Conservation (phyloP, 2,888 invertebrate genomes). For the Mythimna albipuncta region DNA sequence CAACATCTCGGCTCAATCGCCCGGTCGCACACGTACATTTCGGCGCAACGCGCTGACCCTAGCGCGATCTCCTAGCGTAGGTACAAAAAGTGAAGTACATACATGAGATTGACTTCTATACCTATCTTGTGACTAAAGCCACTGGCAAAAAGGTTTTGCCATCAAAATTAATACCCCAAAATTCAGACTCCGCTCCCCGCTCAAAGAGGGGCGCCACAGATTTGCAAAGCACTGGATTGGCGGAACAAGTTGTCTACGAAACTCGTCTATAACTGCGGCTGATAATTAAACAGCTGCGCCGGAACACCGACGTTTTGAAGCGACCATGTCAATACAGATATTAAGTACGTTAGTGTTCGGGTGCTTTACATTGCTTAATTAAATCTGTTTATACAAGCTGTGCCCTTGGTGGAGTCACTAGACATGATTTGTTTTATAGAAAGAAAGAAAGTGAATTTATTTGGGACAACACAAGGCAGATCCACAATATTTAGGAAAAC, state of each 20-base stretch:
- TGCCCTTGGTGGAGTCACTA: slow-evolving; percentile 21
- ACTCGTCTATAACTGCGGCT: slow-evolving; percentile 81
- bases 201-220: slow-evolving; percentile 53
- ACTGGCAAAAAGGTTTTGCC: not conserved
- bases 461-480: too few relatives aligned
- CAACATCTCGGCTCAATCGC: too few relatives aligned
- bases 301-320: slow-evolving; percentile 70
- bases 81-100: too few relatives aligned
- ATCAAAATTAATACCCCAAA: not conserved
- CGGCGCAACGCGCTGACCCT: too few relatives aligned
- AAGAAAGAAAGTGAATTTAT: too few relatives aligned
- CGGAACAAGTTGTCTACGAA: slow-evolving; percentile 80
- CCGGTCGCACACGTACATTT: too few relatives aligned
- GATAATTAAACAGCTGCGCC: slow-evolving; percentile 87
- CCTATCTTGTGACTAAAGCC: not conserved
- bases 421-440: slow-evolving; percentile 20
- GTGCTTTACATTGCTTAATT: slow-evolving; percentile 61
- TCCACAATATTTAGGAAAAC: too few relatives aligned
- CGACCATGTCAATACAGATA: slow-evolving; percentile 64
- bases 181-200: slow-evolving; percentile 46
- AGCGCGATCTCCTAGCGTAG: too few relatives aligned
- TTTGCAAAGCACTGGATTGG: slow-evolving; percentile 64
- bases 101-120: too few relatives aligned
- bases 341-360: slow-evolving; percentile 63
- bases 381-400: slow-evolving; percentile 57